These are phyloP conservation scores for Phaetusa simplex DNA, from an alignment of 2,113 vertebrate genomes.

Conservation along the genomic window DNA sequence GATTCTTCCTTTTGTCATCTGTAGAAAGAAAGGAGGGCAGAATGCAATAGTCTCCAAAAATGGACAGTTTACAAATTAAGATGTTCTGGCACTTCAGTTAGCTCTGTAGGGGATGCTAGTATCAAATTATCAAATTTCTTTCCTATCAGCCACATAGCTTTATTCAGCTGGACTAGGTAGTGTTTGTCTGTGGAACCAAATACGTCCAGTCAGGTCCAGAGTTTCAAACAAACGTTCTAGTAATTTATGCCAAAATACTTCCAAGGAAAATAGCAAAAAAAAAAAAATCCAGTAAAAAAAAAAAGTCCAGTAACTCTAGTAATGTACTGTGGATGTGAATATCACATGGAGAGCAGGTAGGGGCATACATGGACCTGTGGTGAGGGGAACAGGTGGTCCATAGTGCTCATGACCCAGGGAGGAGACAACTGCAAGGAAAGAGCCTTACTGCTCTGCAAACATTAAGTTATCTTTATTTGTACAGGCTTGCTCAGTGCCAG, in stretches of 20 bases:
- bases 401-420: accelerated
- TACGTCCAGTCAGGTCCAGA: not conserved
- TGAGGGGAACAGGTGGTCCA: not conserved
- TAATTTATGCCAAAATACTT: not conserved
- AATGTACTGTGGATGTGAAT: accelerated
- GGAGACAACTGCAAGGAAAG: not conserved
- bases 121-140: not conserved
- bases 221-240: not conserved
- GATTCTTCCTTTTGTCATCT: not conserved
- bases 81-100: not conserved
- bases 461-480: not conserved
- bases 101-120: not conserved
- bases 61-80: not conserved
- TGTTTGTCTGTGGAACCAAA: not conserved
- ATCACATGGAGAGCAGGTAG: not conserved
- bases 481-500: not conserved
- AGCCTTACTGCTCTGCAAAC: not conserved
- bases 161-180: not conserved
- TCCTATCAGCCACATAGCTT: not conserved
- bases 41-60: not conserved
- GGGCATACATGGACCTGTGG: not conserved
- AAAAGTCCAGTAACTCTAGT: not conserved
- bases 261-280: not conserved
- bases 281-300: not conserved
- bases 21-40: not conserved